Conservation (phyloP, 2,797 vertebrate genomes). For the Chaetophractus vellerosus region DNA sequence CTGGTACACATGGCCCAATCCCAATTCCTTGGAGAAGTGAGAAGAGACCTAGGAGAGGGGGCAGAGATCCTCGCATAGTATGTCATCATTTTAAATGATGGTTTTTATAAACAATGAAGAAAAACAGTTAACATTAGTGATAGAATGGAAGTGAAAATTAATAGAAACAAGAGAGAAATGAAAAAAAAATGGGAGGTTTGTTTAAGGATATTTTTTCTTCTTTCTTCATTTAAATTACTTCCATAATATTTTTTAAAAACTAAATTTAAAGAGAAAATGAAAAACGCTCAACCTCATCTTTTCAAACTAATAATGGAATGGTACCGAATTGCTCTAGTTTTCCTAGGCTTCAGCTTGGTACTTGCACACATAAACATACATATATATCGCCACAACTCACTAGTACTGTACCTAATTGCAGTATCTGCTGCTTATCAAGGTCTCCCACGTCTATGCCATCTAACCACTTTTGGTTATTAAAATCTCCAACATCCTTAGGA, state of each 20-base stretch:
- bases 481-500: neutral
- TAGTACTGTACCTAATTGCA: neutral
- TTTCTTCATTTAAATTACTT: slow-evolving; percentile 5
- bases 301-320: neutral
- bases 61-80: neutral
- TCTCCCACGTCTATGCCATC: neutral
- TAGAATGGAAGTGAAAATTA: neutral
- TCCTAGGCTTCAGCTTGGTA: neutral
- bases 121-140: neutral
- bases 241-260: neutral
- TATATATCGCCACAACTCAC: too few species aligned
- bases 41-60: neutral
- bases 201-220: neutral
- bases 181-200: neutral
- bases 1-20: neutral
- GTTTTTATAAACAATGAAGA: neutral
- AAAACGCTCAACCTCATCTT: neutral
- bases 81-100: neutral
- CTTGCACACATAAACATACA: neutral
- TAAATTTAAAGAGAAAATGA: neutral
- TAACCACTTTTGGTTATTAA: neutral
- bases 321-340: neutral
- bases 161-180: neutral
- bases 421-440: neutral
- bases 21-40: neutral